Base-by-base conservation (phyloP, 2,797 vertebrate genomes). In the Rhinella marina region DNA sequence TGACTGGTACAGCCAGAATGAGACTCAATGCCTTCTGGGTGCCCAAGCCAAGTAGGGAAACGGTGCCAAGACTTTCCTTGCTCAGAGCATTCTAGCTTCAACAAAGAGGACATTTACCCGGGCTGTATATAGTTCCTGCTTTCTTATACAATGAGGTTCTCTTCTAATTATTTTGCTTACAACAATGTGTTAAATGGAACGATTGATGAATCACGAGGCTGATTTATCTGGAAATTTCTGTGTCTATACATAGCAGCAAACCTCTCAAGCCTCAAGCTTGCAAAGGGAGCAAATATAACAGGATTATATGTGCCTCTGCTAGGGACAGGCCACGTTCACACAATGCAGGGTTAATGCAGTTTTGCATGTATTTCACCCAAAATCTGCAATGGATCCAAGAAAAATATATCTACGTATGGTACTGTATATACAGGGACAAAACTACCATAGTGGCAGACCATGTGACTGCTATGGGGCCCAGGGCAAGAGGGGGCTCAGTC, bases 1-100 rank as follows among this genome's bases (percentile, higher is more conserved):
- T 84, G 85, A 81, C n/a, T 91, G 87, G 88, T 16, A 1, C 62
- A 91, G 85, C 75, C 86, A 92, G 89, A 89, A 92, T 90, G 88
- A 88, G 85, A 90, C 86, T 90, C 90, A 88, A 89, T 78, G 41
- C 80, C 90, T 87, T 76, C 7, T 87, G 80, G 88, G 79, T 84
- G 79, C 68, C 81, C 86, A 70, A 86, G 90, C 84, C 89, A 70
- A 91, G 86, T 77, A 82, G 64, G 64, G 48, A 87, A 88, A 66
- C 59, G 75, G 10, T 62, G 90, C 90, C 91, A 93, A 75, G 7
- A 32, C 52, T 80, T 0, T 0, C 78, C 79, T 59, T 17, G 59
- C 73, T 85, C 21, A 54, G 84, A 66, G 73, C 84, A 10, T 25
- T 62, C 84, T 50, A 50, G 66, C 73, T 32, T 13, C 84, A 78